phyloP scores from a whole-genome alignment of 2,797 vertebrate species.

The Austrolebias charrua region DNA sequence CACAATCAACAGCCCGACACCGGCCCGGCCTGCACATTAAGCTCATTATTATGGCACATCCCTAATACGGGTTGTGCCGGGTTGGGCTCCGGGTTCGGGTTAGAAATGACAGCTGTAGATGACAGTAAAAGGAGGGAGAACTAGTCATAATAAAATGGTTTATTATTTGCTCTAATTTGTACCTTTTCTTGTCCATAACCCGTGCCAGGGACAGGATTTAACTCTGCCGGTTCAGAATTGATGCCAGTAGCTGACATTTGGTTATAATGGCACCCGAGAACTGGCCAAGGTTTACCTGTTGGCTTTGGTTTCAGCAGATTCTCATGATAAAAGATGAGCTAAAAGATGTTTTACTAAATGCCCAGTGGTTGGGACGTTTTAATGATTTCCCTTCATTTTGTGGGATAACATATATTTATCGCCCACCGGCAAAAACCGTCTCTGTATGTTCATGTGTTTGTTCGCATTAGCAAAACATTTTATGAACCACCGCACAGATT shows the following conservation, averaged over 20 bases:
- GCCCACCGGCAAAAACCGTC: no score
- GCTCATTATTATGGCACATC: no score
- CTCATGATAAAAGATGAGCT: conserved; percentile 43
- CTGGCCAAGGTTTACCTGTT: conserved; percentile 31
- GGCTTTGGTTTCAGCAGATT: conserved; percentile 59
- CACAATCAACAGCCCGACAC: no score
- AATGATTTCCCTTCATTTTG: conserved; percentile 51
- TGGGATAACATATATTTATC: conserved; percentile 19
- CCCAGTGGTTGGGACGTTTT: conserved; percentile 46
- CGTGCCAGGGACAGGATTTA: conserved; percentile 47
- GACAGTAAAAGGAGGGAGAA: no score
- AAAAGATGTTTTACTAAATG: conserved; percentile 52
- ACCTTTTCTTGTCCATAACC: conserved; percentile 25
- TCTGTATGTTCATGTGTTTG: no score
- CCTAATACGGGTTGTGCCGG: no score
- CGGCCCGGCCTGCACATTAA: no score
- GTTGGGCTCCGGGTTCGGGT: no score
- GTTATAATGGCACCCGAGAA: conserved; percentile 25
- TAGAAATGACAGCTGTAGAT: no score
- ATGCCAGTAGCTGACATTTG: conserved; percentile 48
- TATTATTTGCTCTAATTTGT: conserved; percentile 39
- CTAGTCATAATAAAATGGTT: conserved; percentile 14
- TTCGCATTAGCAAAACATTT: no score
- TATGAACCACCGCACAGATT: no score
- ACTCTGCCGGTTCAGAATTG: conserved; percentile 29